Evolutionary conservation across 2,797 vertebrate genomes (phyloP).

Genomic region (Erethizon dorsatum): DNA sequence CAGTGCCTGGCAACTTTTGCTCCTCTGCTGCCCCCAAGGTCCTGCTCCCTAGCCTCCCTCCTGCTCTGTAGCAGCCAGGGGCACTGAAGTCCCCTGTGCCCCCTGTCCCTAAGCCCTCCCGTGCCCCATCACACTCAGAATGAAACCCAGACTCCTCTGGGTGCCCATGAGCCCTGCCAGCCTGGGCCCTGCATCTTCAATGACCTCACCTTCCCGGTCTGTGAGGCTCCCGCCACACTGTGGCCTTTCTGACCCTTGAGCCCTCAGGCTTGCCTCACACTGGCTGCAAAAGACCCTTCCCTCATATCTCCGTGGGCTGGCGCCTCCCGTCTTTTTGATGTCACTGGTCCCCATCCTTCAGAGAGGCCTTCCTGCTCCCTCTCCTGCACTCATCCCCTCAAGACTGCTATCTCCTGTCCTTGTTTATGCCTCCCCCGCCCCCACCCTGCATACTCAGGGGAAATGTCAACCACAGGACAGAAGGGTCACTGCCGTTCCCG

Average conservation of each 20-base stretch:
- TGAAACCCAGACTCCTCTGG: background rate
- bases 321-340: background rate
- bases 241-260: background rate
- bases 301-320: background rate
- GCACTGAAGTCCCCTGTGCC: background rate
- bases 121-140: background rate
- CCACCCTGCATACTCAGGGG: background rate
- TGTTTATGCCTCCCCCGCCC: background rate
- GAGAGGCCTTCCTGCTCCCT: background rate
- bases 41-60: background rate
- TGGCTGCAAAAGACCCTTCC: background rate
- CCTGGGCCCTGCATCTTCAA: background rate
- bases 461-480: constrained; percentile 32
- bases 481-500: background rate
- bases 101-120: background rate
- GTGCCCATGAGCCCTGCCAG: background rate
- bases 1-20: no score
- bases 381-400: background rate
- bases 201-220: fast-evolving
- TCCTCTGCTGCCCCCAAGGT: background rate
- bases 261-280: background rate
- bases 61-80: background rate
- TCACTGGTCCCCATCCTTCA: background rate
- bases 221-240: background rate
- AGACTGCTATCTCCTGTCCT: background rate